phyloP scores from a whole-genome alignment of 2,888 invertebrate species.

The Melanchra persicariae region DNA sequence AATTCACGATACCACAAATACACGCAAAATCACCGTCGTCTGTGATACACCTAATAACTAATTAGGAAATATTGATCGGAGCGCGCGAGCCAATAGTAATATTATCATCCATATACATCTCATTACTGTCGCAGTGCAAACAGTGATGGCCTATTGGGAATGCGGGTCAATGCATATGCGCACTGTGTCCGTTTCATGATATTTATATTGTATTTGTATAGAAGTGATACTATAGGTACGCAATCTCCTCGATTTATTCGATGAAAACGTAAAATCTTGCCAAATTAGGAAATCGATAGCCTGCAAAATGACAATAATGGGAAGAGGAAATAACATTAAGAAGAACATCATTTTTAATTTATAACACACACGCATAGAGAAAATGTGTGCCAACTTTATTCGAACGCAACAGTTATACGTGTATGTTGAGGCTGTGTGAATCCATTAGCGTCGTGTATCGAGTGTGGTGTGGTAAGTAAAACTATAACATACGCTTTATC shows the following conservation, averaged over 20 bases:
- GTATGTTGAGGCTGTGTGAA: constrained; percentile 46
- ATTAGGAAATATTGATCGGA: constrained; percentile 86
- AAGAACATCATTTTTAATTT: constrained; percentile 26
- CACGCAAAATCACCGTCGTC: constrained; percentile 49
- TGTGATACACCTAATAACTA: constrained; percentile 69
- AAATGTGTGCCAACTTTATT: constrained; percentile 46
- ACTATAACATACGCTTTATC: constrained; percentile 52
- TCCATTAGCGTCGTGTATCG: constrained; percentile 56
- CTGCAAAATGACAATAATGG: constrained; percentile 1
- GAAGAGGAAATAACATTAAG: constrained; percentile 17
- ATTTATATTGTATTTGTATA: constrained; percentile 54
- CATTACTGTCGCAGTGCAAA: constrained; percentile 85
- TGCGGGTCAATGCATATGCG: constrained; percentile 86
- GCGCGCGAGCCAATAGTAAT: constrained; percentile 69
- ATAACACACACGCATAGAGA: constrained; percentile 11
- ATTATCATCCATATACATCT: constrained; percentile 77
- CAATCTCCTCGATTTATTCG: constrained; percentile 25
- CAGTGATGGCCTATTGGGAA: constrained; percentile 85
- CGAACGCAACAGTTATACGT: constrained; percentile 42
- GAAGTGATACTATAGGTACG: constrained; percentile 13
- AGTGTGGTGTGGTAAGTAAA: constrained; percentile 46
- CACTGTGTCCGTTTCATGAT: constrained; percentile 71
- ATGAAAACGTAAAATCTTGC: constrained; percentile 29
- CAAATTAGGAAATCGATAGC: constrained; percentile 24
- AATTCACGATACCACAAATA: constrained; percentile 55